A percentile compares a stretch with the other conserved stretches of the same genome.
Evolutionary conservation across 1,140 invertebrate genomes (phyloP).

Genomic region (Calephelis nemesis): DNA sequence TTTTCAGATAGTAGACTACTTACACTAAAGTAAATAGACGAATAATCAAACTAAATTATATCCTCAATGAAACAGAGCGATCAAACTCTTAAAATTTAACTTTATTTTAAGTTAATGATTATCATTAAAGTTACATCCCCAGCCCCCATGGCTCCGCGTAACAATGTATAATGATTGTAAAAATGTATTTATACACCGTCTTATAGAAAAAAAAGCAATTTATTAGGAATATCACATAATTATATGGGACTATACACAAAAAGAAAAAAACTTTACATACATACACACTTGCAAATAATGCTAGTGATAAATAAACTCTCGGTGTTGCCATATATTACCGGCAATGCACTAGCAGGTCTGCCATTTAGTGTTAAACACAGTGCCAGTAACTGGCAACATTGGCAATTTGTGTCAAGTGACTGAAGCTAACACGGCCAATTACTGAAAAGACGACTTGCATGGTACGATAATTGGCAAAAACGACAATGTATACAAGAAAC

Average conservation of each 20-base stretch:
- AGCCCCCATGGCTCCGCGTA: no score
- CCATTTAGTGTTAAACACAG: conserved; percentile 5
- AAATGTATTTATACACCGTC: not conserved
- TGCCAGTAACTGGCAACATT: conserved; percentile 7
- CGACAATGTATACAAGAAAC: not conserved
- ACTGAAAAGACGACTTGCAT: not conserved
- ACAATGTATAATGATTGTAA: not conserved
- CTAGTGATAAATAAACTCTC: conserved; percentile 11
- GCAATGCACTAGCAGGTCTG: not conserved
- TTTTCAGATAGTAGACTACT: no score
- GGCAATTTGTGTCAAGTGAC: not conserved
- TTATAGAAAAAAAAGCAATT: conserved; percentile 9
- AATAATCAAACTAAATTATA: no score
- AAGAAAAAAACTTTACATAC: conserved; percentile 17
- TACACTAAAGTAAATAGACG: no score
- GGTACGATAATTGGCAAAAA: not conserved
- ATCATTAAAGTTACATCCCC: no score
- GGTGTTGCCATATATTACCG: not conserved
- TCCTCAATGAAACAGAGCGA: no score
- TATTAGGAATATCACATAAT: conserved; percentile 16
- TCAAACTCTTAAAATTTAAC: no score
- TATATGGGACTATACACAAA: conserved; percentile 17
- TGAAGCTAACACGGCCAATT: not conserved
- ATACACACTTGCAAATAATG: conserved; percentile 2
- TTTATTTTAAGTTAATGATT: no score